phyloP scores from a whole-genome alignment of 2,888 invertebrate genomes.

The Homarus gammarus region DNA sequence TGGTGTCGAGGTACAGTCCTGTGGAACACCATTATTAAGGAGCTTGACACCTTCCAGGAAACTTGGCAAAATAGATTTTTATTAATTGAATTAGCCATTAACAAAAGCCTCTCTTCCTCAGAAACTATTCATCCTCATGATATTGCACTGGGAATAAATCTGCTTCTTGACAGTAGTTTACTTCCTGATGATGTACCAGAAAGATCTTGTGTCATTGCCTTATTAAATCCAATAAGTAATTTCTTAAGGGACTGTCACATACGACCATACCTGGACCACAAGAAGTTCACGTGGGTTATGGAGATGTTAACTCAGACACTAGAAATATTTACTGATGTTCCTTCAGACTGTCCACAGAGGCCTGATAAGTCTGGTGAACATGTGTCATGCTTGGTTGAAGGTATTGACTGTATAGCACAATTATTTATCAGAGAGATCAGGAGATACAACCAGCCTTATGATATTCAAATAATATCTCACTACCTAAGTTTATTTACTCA shows the following conservation, averaged over 20 bases:
- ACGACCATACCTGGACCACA: conserved; percentile 39
- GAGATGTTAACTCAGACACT: conserved; percentile 23
- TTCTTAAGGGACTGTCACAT: conserved; percentile 48
- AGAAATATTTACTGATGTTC: conserved; percentile 34
- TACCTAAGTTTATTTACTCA: conserved; percentile 28
- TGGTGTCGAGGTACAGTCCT: conserved; percentile 46
- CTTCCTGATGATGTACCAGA: not conserved
- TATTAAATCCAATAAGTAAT: not conserved
- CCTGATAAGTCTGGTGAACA: not conserved
- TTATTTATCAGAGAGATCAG: conserved; percentile 19
- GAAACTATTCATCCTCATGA: conserved; percentile 18
- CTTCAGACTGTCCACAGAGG: not conserved
- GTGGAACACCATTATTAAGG: conserved; percentile 30
- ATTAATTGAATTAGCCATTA: not conserved
- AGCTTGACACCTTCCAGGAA: not conserved
- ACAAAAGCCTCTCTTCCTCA: not conserved
- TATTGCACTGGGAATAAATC: conserved; percentile 47
- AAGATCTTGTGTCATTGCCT: not conserved
- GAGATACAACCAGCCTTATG: conserved; percentile 15
- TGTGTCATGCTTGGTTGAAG: conserved; percentile 2
- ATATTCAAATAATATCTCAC: conserved; percentile 25
- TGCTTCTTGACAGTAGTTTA: conserved; percentile 23
- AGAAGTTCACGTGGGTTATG: conserved; percentile 24
- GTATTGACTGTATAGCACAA: conserved; percentile 33
- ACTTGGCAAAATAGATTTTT: conserved; percentile 10